Percentiles rank a stretch among this genome's conserved stretches.
Conservation (phyloP, 2,797 vertebrate species). For the Diglossa cyanea region DNA sequence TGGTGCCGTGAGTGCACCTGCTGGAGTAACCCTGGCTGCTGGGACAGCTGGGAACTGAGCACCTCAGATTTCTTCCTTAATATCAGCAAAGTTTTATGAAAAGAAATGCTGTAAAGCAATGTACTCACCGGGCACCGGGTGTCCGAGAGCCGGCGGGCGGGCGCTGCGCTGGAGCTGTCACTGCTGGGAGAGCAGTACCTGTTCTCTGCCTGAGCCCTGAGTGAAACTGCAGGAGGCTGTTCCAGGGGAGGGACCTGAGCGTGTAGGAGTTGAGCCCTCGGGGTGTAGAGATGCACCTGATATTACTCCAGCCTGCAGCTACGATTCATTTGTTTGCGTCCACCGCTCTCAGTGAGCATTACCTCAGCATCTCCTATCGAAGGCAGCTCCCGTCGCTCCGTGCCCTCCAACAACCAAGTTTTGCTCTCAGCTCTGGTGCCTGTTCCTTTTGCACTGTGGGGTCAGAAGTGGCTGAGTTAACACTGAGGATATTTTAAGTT, state of each 20-base stretch:
- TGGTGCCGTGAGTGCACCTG: constrained; percentile 65
- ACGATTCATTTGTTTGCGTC: constrained; percentile 87
- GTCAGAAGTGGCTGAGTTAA: not conserved
- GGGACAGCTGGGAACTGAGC: not conserved
- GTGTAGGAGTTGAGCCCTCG: constrained; percentile 91
- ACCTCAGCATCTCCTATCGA: constrained; percentile 52
- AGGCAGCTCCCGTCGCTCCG: constrained; percentile 20
- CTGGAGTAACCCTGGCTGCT: not conserved
- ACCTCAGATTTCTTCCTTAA: not conserved
- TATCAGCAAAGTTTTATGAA: not conserved
- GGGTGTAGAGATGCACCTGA: constrained; percentile 94
- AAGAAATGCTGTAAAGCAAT: not conserved
- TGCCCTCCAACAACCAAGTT: constrained; percentile 62
- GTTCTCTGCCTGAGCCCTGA: constrained; percentile 73
- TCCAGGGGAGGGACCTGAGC: constrained; percentile 88
- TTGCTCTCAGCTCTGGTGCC: not conserved
- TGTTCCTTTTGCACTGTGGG: not conserved
- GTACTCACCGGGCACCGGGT: constrained; percentile 70
- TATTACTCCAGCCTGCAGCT: constrained; percentile 94
- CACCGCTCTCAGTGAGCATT: constrained; percentile 63
- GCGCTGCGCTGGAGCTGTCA: constrained; percentile 57
- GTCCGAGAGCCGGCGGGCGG: constrained; percentile 17
- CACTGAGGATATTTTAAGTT: not conserved
- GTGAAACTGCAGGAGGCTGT: constrained; percentile 85
- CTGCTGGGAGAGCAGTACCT: constrained; percentile 75